Conservation (phyloP, 1,140 invertebrate genomes). For the Bombus polaris region DNA sequence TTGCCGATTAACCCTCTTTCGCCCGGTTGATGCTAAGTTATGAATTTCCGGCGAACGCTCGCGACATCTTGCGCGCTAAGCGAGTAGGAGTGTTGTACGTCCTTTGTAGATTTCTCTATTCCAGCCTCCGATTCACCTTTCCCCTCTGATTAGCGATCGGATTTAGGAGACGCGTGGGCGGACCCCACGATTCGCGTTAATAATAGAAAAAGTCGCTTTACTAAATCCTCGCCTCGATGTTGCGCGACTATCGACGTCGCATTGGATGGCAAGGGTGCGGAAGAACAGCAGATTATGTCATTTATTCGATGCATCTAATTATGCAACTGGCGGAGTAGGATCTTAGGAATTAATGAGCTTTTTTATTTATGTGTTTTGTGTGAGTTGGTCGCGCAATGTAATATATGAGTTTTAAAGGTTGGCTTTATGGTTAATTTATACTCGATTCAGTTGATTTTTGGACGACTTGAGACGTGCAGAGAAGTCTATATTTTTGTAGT, state of each 20-base stretch:
- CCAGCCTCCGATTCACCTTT: not conserved
- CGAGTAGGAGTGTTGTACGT: conserved; percentile 42
- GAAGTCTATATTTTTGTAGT: not conserved
- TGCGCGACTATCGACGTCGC: not conserved
- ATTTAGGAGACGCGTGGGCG: conserved; percentile 20
- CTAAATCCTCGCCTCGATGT: not conserved
- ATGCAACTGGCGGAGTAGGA: not conserved
- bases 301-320: not conserved
- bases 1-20: conserved; percentile 75
- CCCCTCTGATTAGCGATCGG: conserved; percentile 27
- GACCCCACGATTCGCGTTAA: not conserved
- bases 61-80: not conserved
- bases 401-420: not conserved
- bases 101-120: conserved; percentile 55
- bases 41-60: conserved; percentile 69
- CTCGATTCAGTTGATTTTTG: not conserved
- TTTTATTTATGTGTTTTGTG: too few species aligned
- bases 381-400: too few species aligned
- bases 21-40: conserved; percentile 75
- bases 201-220: not conserved
- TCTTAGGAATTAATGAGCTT: too few species aligned
- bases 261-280: not conserved
- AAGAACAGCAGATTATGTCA: not conserved
- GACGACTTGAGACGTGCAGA: not conserved
- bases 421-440: not conserved